Conservation (phyloP, 2,797 vertebrate species). For the Microchirus variegatus region DNA sequence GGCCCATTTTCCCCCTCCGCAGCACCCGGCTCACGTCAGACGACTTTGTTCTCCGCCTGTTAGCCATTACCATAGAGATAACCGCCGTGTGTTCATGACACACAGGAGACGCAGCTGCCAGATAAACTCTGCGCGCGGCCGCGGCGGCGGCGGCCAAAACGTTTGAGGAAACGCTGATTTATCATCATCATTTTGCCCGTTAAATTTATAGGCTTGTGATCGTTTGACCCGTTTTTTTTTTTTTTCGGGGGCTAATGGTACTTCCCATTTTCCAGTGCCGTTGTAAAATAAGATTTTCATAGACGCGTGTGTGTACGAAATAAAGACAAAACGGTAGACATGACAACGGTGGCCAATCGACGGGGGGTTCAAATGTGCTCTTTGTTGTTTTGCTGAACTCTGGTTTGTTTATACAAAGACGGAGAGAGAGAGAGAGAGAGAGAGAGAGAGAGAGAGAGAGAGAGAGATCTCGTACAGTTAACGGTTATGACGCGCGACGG, state of each 20-base stretch:
- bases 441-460: too few species aligned
- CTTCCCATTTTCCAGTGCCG: constrained; percentile 62
- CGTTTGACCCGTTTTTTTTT: too few species aligned
- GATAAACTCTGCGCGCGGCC: constrained; percentile 67
- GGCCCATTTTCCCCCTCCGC: constrained; percentile 64
- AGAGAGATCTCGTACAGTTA: constrained; percentile 34
- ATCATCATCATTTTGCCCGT: constrained; percentile 63
- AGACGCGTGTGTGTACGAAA: constrained; percentile 47
- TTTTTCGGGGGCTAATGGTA: constrained; percentile 61
- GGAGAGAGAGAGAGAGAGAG: too few species aligned
- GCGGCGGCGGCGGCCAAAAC: constrained; percentile 61
- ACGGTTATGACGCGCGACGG: constrained; percentile 50
- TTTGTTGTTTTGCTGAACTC: constrained; percentile 52
- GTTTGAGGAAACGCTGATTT: constrained; percentile 56
- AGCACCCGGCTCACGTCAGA: constrained; percentile 48
- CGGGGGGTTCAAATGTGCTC: constrained; percentile 56
- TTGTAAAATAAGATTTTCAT: constrained; percentile 62
- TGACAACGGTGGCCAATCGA: constrained; percentile 37
- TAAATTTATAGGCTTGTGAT: constrained; percentile 63
- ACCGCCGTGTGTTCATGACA: constrained; percentile 65
- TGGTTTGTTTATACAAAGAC: constrained; percentile 44
- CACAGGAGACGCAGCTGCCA: constrained; percentile 54
- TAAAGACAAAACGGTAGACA: constrained; percentile 51
- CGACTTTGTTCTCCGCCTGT: constrained; percentile 70
- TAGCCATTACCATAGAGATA: constrained; percentile 77